These are phyloP conservation scores for Mobula birostris DNA, from an alignment of 2,113 vertebrate species.

Conservation along the genomic window DNA sequence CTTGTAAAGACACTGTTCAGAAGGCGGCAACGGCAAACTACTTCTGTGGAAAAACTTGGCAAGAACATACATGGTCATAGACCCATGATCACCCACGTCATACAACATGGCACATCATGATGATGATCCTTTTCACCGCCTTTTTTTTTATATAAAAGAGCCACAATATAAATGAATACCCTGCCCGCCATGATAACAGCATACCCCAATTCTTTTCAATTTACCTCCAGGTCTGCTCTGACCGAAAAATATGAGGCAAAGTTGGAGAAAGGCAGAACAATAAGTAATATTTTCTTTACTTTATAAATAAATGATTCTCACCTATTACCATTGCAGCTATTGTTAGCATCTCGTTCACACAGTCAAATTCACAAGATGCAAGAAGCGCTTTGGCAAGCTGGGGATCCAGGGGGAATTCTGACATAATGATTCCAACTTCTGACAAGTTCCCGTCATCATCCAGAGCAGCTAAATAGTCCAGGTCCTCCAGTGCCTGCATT, in stretches of 20 bases:
- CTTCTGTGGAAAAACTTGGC: no score
- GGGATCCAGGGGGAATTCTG: constrained; percentile 70
- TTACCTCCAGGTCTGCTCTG: background rate
- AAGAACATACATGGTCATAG: no score
- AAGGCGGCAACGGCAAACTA: no score
- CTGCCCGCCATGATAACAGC: background rate
- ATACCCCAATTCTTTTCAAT: background rate
- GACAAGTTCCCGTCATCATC: constrained; percentile 74
- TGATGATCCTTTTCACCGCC: no score
- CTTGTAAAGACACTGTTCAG: no score
- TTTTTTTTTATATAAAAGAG: no score
- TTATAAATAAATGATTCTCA: constrained; percentile 26
- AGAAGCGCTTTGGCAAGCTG: constrained; percentile 76
- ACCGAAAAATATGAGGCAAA: background rate
- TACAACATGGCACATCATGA: no score
- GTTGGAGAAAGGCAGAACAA: background rate
- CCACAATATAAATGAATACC: no score
- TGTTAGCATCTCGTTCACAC: constrained; percentile 78
- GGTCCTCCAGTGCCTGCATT: constrained; percentile 80
- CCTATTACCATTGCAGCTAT: constrained; percentile 78
- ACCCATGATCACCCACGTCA: no score
- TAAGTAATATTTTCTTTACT: background rate
- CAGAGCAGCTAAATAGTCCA: constrained; percentile 78
- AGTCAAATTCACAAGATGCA: constrained; percentile 75
- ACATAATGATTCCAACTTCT: constrained; percentile 77